phyloP scores from a whole-genome alignment of 2,113 vertebrate species.

The Callospermophilus lateralis region DNA sequence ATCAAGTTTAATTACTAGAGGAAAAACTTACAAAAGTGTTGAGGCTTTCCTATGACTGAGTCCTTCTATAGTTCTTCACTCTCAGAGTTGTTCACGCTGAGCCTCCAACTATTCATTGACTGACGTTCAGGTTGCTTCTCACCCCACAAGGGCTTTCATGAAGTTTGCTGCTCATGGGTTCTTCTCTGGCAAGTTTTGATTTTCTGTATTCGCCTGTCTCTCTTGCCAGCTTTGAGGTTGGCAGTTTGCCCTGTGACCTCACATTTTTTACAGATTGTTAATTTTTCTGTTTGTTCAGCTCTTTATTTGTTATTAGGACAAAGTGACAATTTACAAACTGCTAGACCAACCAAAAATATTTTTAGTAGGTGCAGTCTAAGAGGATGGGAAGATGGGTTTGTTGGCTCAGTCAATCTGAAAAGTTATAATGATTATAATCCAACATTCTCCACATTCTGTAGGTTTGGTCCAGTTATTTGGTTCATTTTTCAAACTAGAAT shows the following conservation, averaged over 20 bases:
- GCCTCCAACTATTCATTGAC: neutral
- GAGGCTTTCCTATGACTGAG: neutral
- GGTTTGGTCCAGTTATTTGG: neutral
- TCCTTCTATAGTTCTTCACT: neutral
- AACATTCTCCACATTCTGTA: neutral
- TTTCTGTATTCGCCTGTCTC: neutral
- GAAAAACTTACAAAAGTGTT: neutral
- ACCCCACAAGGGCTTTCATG: neutral
- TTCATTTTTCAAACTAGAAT: neutral
- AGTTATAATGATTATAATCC: neutral
- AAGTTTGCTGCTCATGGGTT: neutral
- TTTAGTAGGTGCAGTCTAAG: neutral
- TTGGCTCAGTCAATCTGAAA: neutral
- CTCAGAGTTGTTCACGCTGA: neutral
- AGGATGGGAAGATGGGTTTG: neutral
- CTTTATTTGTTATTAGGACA: neutral
- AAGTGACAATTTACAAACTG: neutral
- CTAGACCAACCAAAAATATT: neutral
- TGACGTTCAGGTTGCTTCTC: neutral
- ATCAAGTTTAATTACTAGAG: neutral
- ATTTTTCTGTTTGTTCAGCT: neutral
- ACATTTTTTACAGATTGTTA: neutral
- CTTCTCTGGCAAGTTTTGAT: neutral
- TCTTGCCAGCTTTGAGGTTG: neutral
- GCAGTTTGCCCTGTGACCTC: neutral